Base-by-base conservation (phyloP, 2,888 invertebrate species). In the Deilephila elpenor region DNA sequence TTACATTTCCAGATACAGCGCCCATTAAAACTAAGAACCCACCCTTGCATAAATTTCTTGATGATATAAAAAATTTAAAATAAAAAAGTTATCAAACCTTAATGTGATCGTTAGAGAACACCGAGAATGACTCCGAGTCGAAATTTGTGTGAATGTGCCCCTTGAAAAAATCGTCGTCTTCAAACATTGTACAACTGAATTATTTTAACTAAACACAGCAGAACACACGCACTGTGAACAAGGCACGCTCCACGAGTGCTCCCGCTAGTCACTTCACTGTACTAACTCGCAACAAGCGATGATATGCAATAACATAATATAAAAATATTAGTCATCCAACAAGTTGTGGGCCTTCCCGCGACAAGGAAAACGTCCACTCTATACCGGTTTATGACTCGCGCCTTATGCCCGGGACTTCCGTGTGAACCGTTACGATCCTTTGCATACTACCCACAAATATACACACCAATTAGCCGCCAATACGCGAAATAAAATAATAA, bases 101-200 rank as follows among this genome's bases (percentile, higher is more conserved):
- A 75, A 80, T 32, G 75, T 44, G 76, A 71, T 82, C 80, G 73
- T 83, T 78, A 25, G 25, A 25, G 25, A 25, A 25, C 25, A 25
- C 25, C 25, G 25, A 25, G 44, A 44, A 44, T 1, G 44, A 44
- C 3, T 44, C 44, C 44, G 44, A 14, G 44, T 44, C 44, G 11
- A 44, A 44, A 44, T 44, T 44, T 3, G 44, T 11, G 14, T 44
- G 44, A 14, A 44, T 44, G 44, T 44, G 44, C 2, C 25, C 25
- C 25, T 44, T 11, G 14, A 44, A 44, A 56, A n/a, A 17, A 37
- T 77, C 77, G 59, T 78, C 76, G 74, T 76, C 76, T 67, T 78
- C 78, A 76, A 78, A 78, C 84, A 84, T 84, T 78, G 25, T 25
- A 79, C 78, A 77, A 76, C 78, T 76, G 76, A 64, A 73, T 70